A percentile compares a stretch with the other conserved stretches of the same genome.
phyloP scores from a whole-genome alignment of 2,797 vertebrate species.

The Sebastiscus albofasciatus region DNA sequence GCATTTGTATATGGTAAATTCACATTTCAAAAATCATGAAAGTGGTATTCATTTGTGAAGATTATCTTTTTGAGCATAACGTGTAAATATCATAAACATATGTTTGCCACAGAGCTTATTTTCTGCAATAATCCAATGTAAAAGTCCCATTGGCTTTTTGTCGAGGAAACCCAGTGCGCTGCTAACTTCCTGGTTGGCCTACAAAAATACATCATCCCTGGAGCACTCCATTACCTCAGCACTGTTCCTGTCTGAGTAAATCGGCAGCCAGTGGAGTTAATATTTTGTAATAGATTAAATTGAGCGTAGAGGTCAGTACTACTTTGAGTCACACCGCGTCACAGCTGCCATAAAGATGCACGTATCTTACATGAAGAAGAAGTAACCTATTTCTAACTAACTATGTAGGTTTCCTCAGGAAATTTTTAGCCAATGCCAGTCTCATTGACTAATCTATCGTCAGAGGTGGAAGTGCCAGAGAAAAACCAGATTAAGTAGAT shows the following conservation, averaged over 20 bases:
- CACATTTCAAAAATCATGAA: too few species aligned
- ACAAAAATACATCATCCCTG: too few species aligned
- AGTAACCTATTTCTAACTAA: background rate
- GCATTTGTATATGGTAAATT: too few species aligned
- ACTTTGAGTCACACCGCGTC: background rate
- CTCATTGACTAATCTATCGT: background rate
- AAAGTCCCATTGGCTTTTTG: background rate
- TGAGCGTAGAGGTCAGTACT: background rate
- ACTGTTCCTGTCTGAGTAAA: background rate
- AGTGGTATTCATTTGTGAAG: too few species aligned
- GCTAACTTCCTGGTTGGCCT: background rate
- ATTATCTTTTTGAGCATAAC: too few species aligned
- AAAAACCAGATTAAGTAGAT: background rate
- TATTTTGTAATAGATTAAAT: background rate
- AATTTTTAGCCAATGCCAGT: background rate
- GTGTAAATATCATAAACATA: too few species aligned
- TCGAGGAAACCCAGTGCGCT: background rate
- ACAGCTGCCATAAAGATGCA: background rate
- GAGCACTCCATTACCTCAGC: background rate
- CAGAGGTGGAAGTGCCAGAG: background rate
- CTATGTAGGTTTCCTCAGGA: background rate
- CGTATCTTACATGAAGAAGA: background rate
- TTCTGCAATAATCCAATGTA: too few species aligned
- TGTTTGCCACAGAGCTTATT: too few species aligned
- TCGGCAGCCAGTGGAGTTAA: background rate